Conservation (phyloP, 2,113 vertebrate species). For the Hippolais icterina region DNA sequence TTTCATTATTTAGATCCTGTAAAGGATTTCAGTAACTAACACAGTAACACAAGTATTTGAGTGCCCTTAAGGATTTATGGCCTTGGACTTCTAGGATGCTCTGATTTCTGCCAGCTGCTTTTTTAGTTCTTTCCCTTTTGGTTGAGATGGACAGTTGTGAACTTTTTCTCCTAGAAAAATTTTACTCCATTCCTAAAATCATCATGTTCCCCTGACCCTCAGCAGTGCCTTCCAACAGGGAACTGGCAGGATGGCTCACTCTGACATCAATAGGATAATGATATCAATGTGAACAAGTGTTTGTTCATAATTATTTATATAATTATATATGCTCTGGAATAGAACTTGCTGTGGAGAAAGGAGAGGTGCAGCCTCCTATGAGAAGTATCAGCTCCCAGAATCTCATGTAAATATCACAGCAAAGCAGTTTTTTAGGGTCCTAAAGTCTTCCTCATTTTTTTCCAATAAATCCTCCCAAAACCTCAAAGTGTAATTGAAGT, state of each 20-base stretch:
- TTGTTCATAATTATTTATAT: not conserved
- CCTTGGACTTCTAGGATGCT: not conserved
- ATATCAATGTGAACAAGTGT: not conserved
- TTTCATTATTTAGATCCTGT: not conserved
- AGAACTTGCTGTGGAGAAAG: not conserved
- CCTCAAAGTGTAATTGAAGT: not conserved
- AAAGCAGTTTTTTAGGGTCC: not conserved
- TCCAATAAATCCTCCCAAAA: fast-evolving
- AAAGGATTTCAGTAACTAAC: not conserved
- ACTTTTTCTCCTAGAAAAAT: not conserved
- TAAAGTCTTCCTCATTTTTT: not conserved
- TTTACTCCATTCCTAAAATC: not conserved
- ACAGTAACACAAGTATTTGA: not conserved
- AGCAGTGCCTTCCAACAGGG: not conserved
- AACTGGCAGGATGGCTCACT: not conserved
- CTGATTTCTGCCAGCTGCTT: not conserved
- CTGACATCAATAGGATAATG: not conserved
- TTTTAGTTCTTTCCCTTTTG: not conserved
- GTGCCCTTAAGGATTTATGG: not conserved
- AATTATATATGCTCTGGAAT: not conserved
- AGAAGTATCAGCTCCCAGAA: not conserved
- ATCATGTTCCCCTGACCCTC: not conserved
- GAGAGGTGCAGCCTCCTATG: not conserved
- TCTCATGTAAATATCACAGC: fast-evolving
- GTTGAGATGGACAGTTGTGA: not conserved